A percentile compares a stretch with the other conserved stretches of the same genome.
phyloP scores from a whole-genome alignment of 2,797 vertebrate species.

The Epinephelus coioides region DNA sequence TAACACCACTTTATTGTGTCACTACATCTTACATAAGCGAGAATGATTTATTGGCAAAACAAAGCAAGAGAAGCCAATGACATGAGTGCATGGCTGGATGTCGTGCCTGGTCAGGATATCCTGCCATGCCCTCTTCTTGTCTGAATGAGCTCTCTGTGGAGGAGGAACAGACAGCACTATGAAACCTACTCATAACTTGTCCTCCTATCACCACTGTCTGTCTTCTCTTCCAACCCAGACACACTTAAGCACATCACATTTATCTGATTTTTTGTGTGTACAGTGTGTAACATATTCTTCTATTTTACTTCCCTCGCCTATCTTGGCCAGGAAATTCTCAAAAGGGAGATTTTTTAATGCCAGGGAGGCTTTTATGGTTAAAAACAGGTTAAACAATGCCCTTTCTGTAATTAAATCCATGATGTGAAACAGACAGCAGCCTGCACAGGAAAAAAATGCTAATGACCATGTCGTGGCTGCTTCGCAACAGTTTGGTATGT shows the following conservation, averaged over 20 bases:
- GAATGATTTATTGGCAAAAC: conserved; percentile 33
- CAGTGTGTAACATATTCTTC: conserved; percentile 17
- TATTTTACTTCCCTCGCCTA: neutral
- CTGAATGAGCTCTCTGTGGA: conserved; percentile 65
- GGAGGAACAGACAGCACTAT: conserved; percentile 61
- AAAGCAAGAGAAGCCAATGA: conserved; percentile 33
- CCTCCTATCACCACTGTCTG: conserved; percentile 59
- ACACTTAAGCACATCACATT: conserved; percentile 35
- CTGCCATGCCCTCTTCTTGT: conserved; percentile 64
- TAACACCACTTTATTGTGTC: neutral
- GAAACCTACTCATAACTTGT: conserved; percentile 62
- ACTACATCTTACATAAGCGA: conserved; percentile 28
- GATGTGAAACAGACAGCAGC: conserved; percentile 13
- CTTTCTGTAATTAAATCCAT: conserved; percentile 8
- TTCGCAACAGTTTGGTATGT: conserved; percentile 36
- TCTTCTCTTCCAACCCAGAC: conserved; percentile 47
- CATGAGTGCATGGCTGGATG: conserved; percentile 37
- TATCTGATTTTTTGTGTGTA: conserved; percentile 48
- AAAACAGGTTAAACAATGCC: neutral
- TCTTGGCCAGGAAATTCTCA: neutral
- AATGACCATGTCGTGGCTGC: conserved; percentile 7
- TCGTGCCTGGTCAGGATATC: conserved; percentile 72
- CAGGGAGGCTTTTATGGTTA: conserved; percentile 5
- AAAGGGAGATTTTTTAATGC: neutral
- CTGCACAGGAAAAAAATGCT: conserved; percentile 20